Conservation (phyloP, 2,888 invertebrate species). For the Caenorhabditis sp. region DNA sequence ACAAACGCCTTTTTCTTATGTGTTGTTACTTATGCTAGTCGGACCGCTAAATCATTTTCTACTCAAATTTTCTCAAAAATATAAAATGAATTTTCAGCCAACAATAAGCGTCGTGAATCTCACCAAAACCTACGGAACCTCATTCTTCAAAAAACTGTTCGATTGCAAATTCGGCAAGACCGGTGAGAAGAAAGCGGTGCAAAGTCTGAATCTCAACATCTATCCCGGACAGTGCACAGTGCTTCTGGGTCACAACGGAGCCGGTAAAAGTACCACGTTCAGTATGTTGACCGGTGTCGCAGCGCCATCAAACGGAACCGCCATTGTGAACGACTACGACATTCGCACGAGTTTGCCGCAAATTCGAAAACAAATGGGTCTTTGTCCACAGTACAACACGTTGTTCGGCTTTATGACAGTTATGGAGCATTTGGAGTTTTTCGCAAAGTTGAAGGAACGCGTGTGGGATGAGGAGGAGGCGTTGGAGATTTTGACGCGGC, state of each 20-base stretch:
- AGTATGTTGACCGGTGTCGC: slow-evolving; percentile 82
- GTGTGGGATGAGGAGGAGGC: slow-evolving; percentile 77
- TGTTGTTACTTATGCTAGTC: no score
- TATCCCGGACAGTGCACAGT: slow-evolving; percentile 79
- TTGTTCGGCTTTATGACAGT: slow-evolving; percentile 85
- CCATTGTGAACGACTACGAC: slow-evolving; percentile 75
- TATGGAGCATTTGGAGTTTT: slow-evolving; percentile 83
- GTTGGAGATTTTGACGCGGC: slow-evolving; percentile 76
- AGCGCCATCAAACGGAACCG: slow-evolving; percentile 55
- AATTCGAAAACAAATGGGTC: slow-evolving; percentile 77
- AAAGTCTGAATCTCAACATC: slow-evolving; percentile 78
- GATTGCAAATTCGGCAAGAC: slow-evolving; percentile 60
- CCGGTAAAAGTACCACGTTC: slow-evolving; percentile 90
- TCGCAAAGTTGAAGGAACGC: slow-evolving; percentile 75
- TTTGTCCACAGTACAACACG: slow-evolving; percentile 88
- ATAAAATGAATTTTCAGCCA: slow-evolving; percentile 15
- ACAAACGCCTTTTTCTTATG: no score
- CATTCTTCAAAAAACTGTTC: slow-evolving; percentile 62
- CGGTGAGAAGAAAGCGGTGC: slow-evolving; percentile 75
- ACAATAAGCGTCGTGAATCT: slow-evolving; percentile 56
- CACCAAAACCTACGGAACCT: slow-evolving; percentile 59
- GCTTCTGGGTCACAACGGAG: slow-evolving; percentile 84
- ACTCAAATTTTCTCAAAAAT: no score
- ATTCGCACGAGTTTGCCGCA: slow-evolving; percentile 72
- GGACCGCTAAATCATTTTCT: no score